Conservation (phyloP, 2,113 vertebrate genomes). For the Ictidomys tridecemlineatus region DNA sequence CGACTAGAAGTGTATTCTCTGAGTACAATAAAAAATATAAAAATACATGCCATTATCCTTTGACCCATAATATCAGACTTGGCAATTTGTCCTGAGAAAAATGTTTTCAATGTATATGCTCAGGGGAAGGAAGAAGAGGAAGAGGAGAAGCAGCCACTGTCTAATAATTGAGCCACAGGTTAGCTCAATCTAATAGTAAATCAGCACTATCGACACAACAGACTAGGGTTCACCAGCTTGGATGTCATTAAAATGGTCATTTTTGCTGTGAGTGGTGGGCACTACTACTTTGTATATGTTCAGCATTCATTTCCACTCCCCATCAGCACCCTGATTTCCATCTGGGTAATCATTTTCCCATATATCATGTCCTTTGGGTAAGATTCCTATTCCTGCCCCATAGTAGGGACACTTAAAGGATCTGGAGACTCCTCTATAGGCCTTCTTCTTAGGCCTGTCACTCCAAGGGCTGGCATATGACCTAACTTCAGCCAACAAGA, state of each 20-base stretch:
- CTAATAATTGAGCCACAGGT: not conserved
- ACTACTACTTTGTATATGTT: not conserved
- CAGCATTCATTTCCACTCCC: not conserved
- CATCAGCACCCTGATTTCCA: not conserved
- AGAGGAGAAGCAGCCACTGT: not conserved
- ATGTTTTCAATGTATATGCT: not conserved
- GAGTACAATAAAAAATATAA: not conserved
- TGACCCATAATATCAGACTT: not conserved
- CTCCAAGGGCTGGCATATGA: not conserved
- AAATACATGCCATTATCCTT: not conserved
- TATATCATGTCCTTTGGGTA: not conserved
- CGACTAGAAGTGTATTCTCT: not conserved
- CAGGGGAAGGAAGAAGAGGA: too few species aligned
- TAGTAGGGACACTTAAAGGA: not conserved
- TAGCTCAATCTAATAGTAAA: not conserved
- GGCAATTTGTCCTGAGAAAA: not conserved
- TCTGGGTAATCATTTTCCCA: not conserved
- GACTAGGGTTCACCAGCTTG: not conserved
- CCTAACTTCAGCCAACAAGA: not conserved
- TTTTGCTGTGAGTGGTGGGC: not conserved
- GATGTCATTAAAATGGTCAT: not conserved
- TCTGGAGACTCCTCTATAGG: not conserved
- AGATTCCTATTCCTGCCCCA: not conserved
- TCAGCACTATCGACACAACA: not conserved
- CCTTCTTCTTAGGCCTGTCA: not conserved